Conservation (phyloP, 2,888 invertebrate species). For the Bruchidius siliquastri region DNA sequence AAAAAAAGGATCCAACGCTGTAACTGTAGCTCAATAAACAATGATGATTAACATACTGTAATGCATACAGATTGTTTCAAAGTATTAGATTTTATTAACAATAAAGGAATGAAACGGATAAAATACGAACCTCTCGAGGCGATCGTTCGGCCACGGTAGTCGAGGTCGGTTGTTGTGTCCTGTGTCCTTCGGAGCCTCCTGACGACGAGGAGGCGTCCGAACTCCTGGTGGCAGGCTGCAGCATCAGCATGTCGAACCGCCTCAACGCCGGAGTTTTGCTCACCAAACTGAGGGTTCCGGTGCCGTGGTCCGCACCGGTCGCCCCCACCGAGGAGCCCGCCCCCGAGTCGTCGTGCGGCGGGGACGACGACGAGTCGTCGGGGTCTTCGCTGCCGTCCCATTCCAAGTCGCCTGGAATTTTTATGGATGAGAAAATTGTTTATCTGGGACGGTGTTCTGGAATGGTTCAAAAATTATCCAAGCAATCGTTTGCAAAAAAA, state of each 20-base stretch:
- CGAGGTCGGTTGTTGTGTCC: background rate
- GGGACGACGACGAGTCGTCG: background rate
- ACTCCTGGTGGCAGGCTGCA: background rate
- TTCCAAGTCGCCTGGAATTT: conserved; percentile 60
- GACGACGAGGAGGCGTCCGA: background rate
- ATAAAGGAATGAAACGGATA: background rate
- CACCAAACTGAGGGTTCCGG: background rate
- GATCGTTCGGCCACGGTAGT: background rate
- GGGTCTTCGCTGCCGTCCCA: conserved; percentile 65
- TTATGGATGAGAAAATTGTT: too few species aligned
- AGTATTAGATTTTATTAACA: too few species aligned
- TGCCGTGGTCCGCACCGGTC: background rate
- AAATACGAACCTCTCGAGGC: background rate
- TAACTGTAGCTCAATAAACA: too few species aligned
- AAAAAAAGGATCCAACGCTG: too few species aligned
- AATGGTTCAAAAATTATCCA: too few species aligned
- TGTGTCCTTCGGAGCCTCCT: background rate
- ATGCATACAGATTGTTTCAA: too few species aligned
- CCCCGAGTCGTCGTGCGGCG: background rate
- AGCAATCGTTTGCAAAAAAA: too few species aligned
- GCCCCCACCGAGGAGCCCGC: background rate
- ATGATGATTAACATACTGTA: too few species aligned
- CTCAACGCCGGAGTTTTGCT: background rate
- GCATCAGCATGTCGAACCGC: background rate
- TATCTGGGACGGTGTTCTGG: too few species aligned